These are phyloP conservation scores for Ianthella basta DNA, from an alignment of 37 sponge, comb jelly and placozoan species.

Conservation along the genomic window DNA sequence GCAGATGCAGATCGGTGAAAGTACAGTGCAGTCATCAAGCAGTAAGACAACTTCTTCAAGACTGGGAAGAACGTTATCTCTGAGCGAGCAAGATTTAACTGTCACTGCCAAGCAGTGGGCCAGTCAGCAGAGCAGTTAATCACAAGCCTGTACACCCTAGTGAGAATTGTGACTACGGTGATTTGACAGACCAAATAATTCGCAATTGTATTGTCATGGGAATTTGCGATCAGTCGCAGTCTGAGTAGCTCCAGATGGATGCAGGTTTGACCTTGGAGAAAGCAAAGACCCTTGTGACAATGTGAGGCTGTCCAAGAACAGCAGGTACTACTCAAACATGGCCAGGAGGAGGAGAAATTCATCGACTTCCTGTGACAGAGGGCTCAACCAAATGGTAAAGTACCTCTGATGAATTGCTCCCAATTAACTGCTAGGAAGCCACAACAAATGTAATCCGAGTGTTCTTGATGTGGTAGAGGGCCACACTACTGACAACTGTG, in stretches of 20 bases:
- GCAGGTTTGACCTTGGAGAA: slow-evolving; percentile 45
- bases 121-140: slow-evolving; percentile 40
- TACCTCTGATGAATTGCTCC: background rate
- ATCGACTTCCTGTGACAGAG: background rate
- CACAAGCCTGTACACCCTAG: slow-evolving; percentile 29
- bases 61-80: slow-evolving; percentile 42
- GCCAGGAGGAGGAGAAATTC: background rate
- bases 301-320: slow-evolving; percentile 50
- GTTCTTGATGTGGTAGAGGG: slow-evolving; percentile 23
- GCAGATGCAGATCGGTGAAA: slow-evolving; percentile 28
- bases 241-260: slow-evolving; percentile 43
- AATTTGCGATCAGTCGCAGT: slow-evolving; percentile 38
- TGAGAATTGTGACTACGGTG: slow-evolving; percentile 32
- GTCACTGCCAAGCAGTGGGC: slow-evolving; percentile 3
- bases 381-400: background rate
- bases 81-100: slow-evolving; percentile 41
- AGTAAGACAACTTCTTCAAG: slow-evolving; percentile 36
- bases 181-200: slow-evolving; percentile 25
- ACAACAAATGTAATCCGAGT: background rate
- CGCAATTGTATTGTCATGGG: slow-evolving; percentile 46
- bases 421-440: background rate
- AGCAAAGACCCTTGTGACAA: slow-evolving; percentile 40
- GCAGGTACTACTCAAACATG: slow-evolving; percentile 7
- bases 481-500: background rate
- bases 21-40: slow-evolving; percentile 31